Conservation (phyloP, 2,113 vertebrate genomes). For the Melanerpes formicivorus region DNA sequence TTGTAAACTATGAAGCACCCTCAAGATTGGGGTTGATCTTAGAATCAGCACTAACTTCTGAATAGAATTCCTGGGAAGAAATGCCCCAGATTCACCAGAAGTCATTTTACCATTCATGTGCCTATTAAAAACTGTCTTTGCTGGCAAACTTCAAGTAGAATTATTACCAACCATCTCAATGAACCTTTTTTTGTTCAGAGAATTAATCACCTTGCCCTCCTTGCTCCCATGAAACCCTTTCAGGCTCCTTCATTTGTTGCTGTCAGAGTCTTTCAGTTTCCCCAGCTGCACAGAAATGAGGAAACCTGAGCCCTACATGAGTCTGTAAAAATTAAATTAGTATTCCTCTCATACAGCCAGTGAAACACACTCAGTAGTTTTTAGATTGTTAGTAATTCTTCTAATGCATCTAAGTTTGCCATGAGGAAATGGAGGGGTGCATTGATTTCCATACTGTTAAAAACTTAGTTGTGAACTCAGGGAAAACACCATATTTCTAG, state of each 20-base stretch:
- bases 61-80: background rate
- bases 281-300: background rate
- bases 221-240: background rate
- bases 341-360: background rate
- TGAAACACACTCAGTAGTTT: background rate
- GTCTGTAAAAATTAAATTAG: background rate
- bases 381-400: background rate
- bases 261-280: background rate
- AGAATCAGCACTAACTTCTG: accelerated
- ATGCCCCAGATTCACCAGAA: background rate
- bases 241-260: background rate
- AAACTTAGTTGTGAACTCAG: background rate
- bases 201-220: background rate
- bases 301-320: background rate
- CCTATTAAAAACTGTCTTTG: background rate
- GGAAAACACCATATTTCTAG: background rate
- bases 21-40: background rate
- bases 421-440: background rate
- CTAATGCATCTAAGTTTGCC: background rate
- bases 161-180: background rate
- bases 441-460: background rate
- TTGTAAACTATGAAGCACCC: background rate
- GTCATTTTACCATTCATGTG: background rate
- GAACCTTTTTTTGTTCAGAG: background rate
- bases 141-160: background rate